phyloP scores from a whole-genome alignment of 2,888 invertebrate genomes.

The Miltochrista miniata region DNA sequence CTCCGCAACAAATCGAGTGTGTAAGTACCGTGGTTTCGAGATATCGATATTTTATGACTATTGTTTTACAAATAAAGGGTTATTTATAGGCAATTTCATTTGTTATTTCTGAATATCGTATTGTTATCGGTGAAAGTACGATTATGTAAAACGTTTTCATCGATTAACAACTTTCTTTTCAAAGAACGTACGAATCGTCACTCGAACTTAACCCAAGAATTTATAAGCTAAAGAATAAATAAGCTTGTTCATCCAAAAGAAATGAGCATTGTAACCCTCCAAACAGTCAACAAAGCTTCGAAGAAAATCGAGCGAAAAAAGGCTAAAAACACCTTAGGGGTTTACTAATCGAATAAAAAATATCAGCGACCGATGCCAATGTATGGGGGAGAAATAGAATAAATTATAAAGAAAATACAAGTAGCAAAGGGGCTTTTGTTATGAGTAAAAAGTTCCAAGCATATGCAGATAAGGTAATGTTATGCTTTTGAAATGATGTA shows the following conservation, averaged over 20 bases:
- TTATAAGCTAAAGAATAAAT: constrained; percentile 63
- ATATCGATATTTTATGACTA: constrained; percentile 45
- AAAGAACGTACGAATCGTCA: background rate
- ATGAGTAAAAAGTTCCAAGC: constrained; percentile 73
- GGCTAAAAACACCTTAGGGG: constrained; percentile 85
- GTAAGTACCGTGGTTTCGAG: constrained; percentile 74
- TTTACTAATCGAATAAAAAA: constrained; percentile 85
- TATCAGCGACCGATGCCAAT: constrained; percentile 84
- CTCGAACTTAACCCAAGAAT: constrained; percentile 11
- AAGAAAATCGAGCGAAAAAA: constrained; percentile 85
- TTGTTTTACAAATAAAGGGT: constrained; percentile 19
- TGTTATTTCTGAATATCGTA: background rate
- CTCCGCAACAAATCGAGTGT: constrained; percentile 77
- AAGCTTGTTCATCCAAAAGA: constrained; percentile 80
- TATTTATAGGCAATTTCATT: background rate
- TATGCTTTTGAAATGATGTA: constrained; percentile 62
- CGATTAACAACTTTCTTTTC: background rate
- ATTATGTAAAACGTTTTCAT: background rate
- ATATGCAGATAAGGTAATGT: constrained; percentile 71
- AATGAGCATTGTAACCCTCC: constrained; percentile 80
- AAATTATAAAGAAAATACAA: constrained; percentile 83
- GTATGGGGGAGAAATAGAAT: constrained; percentile 81
- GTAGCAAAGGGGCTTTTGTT: constrained; percentile 76
- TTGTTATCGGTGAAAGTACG: background rate
- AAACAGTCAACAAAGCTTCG: constrained; percentile 83